Conservation (phyloP, 2,888 invertebrate species). For the Autographa gamma region DNA sequence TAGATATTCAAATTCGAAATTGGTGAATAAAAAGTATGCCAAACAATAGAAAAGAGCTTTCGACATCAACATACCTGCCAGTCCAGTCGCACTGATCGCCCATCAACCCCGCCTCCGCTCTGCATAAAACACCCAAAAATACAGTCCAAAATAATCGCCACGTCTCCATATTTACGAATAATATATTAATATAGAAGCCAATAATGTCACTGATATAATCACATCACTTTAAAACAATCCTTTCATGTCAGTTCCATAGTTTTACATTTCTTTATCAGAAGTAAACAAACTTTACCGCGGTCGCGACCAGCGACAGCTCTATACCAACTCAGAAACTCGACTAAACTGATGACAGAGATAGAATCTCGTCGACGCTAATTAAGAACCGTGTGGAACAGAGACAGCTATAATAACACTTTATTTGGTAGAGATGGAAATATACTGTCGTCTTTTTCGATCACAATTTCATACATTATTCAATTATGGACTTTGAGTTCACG, state of each 20-base stretch:
- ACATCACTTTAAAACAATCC: constrained; percentile 68
- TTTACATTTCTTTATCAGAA: constrained; percentile 50
- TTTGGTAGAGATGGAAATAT: constrained; percentile 44
- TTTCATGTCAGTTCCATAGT: constrained; percentile 54
- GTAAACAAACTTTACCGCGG: constrained; percentile 70
- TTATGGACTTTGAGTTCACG: background rate
- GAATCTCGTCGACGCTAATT: constrained; percentile 31
- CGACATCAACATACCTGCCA: constrained; percentile 89
- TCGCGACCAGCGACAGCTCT: constrained; percentile 55
- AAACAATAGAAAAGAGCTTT: constrained; percentile 63
- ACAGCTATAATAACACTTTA: constrained; percentile 64
- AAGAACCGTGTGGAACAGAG: constrained; percentile 66
- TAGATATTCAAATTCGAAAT: constrained; percentile 31
- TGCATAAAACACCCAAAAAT: constrained; percentile 77
- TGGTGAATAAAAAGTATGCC: constrained; percentile 56
- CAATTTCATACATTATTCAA: constrained; percentile 8
- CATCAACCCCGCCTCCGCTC: constrained; percentile 88
- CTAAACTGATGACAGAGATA: constrained; percentile 64
- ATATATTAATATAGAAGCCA: constrained; percentile 53
- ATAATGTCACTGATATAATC: constrained; percentile 55
- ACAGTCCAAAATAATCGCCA: constrained; percentile 79
- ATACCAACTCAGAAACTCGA: constrained; percentile 65
- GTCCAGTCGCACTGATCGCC: constrained; percentile 92
- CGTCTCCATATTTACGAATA: constrained; percentile 71
- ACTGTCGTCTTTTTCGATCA: constrained; percentile 52